A percentile compares a stretch with the other conserved stretches of the same genome.
Evolutionary conservation across 2,797 vertebrate species (phyloP).

Genomic region (Ammospiza maritima): DNA sequence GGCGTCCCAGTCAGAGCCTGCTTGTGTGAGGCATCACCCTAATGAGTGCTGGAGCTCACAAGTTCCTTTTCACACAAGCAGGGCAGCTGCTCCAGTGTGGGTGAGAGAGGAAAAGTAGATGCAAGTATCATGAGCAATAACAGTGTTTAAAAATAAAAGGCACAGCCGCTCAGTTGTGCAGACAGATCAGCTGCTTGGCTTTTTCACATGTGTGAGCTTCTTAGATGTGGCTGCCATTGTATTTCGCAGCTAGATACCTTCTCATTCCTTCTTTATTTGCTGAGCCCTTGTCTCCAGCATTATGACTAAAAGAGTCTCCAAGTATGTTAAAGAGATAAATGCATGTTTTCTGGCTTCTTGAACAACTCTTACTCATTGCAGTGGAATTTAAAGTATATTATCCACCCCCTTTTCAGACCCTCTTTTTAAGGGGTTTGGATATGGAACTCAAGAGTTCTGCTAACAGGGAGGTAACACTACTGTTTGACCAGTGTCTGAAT

Average conservation of each 20-base stretch:
- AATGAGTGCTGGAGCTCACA: neutral
- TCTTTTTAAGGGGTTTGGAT: neutral
- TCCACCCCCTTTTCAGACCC: neutral
- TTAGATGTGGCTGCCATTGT: neutral
- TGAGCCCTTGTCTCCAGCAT: neutral
- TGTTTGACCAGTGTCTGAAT: neutral
- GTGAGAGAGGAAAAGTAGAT: neutral
- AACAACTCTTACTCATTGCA: neutral
- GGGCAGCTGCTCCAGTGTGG: neutral
- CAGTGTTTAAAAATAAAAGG: conserved; percentile 45
- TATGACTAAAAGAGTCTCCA: neutral
- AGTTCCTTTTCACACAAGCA: neutral
- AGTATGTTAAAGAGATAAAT: neutral
- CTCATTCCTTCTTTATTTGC: neutral
- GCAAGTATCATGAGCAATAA: neutral
- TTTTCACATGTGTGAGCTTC: neutral
- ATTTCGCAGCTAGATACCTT: neutral
- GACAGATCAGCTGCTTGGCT: neutral
- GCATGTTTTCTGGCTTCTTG: neutral
- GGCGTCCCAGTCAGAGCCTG: neutral
- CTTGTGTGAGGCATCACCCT: neutral
- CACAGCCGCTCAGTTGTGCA: conserved; percentile 1
- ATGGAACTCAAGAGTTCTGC: neutral
- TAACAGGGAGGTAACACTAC: neutral
- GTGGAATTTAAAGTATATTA: neutral